Evolutionary conservation across 2,113 vertebrate genomes (phyloP).

Genomic region (Rhegmatorhina hoffmannsi): DNA sequence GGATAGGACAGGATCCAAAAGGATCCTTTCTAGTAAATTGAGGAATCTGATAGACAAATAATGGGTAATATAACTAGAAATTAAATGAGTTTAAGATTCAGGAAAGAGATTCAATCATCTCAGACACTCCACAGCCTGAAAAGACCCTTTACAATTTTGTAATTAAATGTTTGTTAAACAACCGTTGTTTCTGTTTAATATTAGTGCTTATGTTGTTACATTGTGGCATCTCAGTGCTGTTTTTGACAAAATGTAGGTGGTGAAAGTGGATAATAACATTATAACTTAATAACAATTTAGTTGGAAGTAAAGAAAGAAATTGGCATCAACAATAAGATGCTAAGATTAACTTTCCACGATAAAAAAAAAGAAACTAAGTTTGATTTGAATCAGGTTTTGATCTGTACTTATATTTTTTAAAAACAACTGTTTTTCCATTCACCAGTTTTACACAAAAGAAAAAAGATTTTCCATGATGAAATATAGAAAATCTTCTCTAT

Average conservation of each 20-base stretch:
- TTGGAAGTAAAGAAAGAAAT: not conserved
- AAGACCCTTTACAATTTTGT: not conserved
- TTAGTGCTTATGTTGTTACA: not conserved
- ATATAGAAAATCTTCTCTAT: not conserved
- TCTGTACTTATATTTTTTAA: not conserved
- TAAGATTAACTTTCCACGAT: not conserved
- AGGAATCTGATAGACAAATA: not conserved
- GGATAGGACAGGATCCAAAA: not conserved
- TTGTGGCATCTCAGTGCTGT: not conserved
- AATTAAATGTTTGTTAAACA: not conserved
- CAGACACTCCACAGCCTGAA: not conserved
- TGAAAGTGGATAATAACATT: not conserved
- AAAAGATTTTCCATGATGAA: not conserved
- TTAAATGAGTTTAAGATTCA: not conserved
- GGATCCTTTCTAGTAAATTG: not conserved
- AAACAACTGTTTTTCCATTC: not conserved
- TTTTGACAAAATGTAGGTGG: not conserved
- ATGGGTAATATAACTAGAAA: not conserved
- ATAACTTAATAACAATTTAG: not conserved
- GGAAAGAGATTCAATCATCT: not conserved
- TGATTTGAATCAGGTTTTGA: not conserved
- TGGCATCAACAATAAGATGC: not conserved
- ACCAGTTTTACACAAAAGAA: not conserved
- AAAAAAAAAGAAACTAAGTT: not conserved
- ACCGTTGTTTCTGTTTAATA: not conserved